A percentile compares a stretch with the other conserved stretches of the same genome.
phyloP scores from a whole-genome alignment of 2,888 invertebrate genomes.

The Eupithecia inturbata region DNA sequence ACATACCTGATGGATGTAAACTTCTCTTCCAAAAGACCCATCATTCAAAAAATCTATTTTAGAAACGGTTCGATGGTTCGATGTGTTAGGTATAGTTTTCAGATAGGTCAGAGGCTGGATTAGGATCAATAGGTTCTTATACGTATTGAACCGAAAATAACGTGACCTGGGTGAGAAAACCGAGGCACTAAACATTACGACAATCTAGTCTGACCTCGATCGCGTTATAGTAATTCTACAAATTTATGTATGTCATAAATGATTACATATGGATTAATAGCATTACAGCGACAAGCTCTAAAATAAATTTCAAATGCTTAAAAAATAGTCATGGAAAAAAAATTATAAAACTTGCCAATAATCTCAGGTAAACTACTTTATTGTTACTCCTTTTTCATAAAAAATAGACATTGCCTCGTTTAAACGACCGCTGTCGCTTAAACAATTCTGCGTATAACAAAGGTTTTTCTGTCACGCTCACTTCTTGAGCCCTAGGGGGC shows the following conservation, averaged over 20 bases:
- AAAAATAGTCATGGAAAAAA: too few species aligned
- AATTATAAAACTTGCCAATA: too few species aligned
- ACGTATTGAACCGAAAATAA: constrained; percentile 18
- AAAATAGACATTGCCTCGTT: background rate
- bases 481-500: background rate
- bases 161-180: constrained; percentile 21
- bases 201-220: background rate
- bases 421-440: background rate
- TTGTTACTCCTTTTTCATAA: background rate
- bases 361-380: background rate
- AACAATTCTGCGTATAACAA: too few species aligned
- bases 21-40: too few species aligned
- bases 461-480: background rate
- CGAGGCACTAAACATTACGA: constrained; percentile 8
- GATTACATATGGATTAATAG: too few species aligned
- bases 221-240: too few species aligned
- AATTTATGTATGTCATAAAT: too few species aligned
- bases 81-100: background rate
- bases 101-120: constrained; percentile 16
- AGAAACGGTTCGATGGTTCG: too few species aligned
- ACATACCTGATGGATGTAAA: too few species aligned
- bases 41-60: too few species aligned
- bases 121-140: constrained; percentile 15
- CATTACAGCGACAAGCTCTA: too few species aligned
- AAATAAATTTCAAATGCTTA: too few species aligned